Evolutionary conservation across 37 sponge, comb jelly and placozoan species (phyloP).

Genomic region (Agelas oroides): DNA sequence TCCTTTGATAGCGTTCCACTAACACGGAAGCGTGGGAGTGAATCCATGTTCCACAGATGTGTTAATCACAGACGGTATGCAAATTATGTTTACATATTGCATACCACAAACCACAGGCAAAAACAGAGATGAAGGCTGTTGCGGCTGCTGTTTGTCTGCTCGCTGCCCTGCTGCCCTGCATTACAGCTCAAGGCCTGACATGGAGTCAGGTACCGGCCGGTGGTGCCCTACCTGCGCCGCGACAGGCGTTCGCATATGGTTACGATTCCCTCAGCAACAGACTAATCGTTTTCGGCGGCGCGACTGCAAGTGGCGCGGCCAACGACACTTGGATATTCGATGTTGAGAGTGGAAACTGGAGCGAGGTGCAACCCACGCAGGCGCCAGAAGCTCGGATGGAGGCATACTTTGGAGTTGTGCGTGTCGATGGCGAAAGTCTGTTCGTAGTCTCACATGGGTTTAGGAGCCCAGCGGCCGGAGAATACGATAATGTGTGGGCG

Average conservation of each 20-base stretch:
- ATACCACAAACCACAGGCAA: no score
- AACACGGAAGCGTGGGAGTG: no score
- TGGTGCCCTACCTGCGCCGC: conserved; percentile 7
- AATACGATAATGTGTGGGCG: conserved; percentile 47
- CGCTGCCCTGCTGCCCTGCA: no score
- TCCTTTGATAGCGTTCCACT: no score
- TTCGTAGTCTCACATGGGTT: conserved; percentile 58
- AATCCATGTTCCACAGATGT: no score
- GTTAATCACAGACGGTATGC: no score
- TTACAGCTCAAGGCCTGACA: conserved; percentile 1
- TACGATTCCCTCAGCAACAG: neutral
- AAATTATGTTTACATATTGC: no score
- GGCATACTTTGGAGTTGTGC: conserved; percentile 25
- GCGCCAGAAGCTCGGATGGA: conserved; percentile 4
- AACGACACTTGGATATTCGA: conserved; percentile 44
- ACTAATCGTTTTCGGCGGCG: conserved; percentile 40
- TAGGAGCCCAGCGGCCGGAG: no score
- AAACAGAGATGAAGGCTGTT: no score
- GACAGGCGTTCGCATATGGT: conserved; percentile 12
- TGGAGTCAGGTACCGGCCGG: neutral
- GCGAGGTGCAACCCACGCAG: neutral
- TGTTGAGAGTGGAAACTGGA: conserved; percentile 11
- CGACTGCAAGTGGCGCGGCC: neutral
- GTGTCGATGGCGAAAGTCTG: conserved; percentile 31
- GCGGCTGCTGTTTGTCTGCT: no score